phyloP scores from a whole-genome alignment of 2,113 vertebrate genomes.

The Budorcas taxicolor region DNA sequence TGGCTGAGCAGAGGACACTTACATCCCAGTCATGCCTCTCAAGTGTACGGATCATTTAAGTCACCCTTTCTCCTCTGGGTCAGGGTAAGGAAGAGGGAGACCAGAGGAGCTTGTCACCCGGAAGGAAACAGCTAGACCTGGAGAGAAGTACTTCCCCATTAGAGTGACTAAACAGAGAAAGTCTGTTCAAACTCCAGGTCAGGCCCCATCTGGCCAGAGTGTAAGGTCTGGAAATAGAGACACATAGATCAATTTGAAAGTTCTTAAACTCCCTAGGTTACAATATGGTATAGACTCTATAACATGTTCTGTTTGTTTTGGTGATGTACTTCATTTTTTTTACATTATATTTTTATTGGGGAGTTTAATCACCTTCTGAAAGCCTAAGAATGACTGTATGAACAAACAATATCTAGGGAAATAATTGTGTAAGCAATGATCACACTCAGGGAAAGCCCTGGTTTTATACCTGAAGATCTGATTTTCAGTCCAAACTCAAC shows the following conservation, averaged over 20 bases:
- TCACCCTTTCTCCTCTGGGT: background rate
- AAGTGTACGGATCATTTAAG: background rate
- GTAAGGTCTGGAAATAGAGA: background rate
- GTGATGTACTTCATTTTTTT: background rate
- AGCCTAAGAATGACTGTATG: background rate
- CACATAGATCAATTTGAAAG: background rate
- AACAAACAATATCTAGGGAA: background rate
- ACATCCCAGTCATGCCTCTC: background rate
- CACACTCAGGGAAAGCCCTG: background rate
- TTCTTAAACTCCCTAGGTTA: background rate
- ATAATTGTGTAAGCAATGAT: background rate
- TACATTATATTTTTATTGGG: background rate
- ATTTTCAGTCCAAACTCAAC: background rate
- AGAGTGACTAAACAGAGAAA: background rate
- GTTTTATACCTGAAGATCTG: background rate
- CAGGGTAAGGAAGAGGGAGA: background rate
- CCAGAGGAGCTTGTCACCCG: background rate
- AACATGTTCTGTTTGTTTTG: background rate
- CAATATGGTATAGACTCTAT: background rate
- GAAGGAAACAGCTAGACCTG: background rate
- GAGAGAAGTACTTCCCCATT: background rate
- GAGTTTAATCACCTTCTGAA: background rate
- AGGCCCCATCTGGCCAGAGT: background rate
- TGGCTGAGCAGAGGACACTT: accelerated
- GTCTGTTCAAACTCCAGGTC: background rate